Evolutionary conservation across 1,140 invertebrate genomes (phyloP), one percentile per base, ranked within the genome.

Genomic region (fruit fly (Drosophila melanogaster)): DNA sequence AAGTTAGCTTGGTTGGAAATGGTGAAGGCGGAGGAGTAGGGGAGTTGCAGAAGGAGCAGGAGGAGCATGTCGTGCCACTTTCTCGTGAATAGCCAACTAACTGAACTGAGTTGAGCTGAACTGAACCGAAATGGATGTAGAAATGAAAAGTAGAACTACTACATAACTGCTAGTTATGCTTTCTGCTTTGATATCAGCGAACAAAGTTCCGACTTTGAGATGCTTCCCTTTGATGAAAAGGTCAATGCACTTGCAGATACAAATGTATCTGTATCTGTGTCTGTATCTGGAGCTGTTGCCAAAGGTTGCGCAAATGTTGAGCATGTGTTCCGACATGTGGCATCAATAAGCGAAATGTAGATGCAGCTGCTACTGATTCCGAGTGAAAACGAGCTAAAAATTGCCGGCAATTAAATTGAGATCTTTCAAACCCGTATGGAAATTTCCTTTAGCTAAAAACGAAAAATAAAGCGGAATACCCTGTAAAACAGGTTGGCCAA

Each of bases 1-100:
- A 75, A 67, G 26, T 46, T 57, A 66, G 49, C 62, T 53, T 43
- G 67, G 19, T 22, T 22, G 19, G 19, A 22, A 22, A 22, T 22
- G n/a, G n/a, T n/a, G 19, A 22, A 22, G 19, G n/a, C n/a, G n/a
- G 19, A 22, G 19, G 17, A 56, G 53, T 14, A 35, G 26, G 24
- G 10, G 3, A 14, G 38, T 11, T 7, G 5, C 24, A 35, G 58
- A 38, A 26, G 61, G 49, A 11, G 38, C 24, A 30, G n/a, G 61
- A 47, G 61, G 51, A 64, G 57, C 77, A 85, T 74, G 81, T 87
- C 70, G 83, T 86, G 83, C 83, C 83, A 87, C 76, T 81, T 86
- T 83, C 66, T 50, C 60, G 46, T 86, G 84, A 87, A 86, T 87
- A 70, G 70, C 73, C 24, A 73, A 74, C 55, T 58, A 61, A 61